Conservation (phyloP, 2,888 invertebrate species). For the Sinohyriopsis cumingii region DNA sequence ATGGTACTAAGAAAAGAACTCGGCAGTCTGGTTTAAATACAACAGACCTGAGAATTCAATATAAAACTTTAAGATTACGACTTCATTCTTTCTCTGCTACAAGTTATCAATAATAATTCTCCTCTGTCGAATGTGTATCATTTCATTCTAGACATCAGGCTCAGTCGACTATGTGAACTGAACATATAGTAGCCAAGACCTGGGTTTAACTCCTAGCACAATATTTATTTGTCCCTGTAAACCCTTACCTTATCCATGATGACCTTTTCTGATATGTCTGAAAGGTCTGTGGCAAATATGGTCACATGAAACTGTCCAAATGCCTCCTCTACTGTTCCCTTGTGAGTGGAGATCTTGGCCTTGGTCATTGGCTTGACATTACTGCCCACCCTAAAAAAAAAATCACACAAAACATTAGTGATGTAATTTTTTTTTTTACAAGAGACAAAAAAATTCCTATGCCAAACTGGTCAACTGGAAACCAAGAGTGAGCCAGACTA, state of each 20-base stretch:
- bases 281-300: constrained; percentile 56
- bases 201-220: neutral
- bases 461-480: neutral
- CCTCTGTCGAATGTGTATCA: too few relatives aligned
- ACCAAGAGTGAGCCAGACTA: too few relatives aligned
- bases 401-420: neutral
- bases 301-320: constrained; percentile 67
- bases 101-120: too few relatives aligned
- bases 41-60: too few relatives aligned
- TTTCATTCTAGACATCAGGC: too few relatives aligned
- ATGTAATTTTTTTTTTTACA: too few relatives aligned
- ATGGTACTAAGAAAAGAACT: too few relatives aligned
- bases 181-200: neutral
- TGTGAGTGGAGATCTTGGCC: constrained; percentile 68
- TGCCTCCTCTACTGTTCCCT: constrained; percentile 59
- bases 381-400: constrained; percentile 62
- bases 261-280: constrained; percentile 60
- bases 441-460: neutral
- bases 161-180: neutral
- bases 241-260: constrained; percentile 66
- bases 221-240: neutral
- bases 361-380: constrained; percentile 66
- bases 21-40: too few relatives aligned
- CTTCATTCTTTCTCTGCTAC: too few relatives aligned
- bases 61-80: too few relatives aligned